phyloP scores from a whole-genome alignment of 2,113 vertebrate genomes.

The Mormoops blainvillei region DNA sequence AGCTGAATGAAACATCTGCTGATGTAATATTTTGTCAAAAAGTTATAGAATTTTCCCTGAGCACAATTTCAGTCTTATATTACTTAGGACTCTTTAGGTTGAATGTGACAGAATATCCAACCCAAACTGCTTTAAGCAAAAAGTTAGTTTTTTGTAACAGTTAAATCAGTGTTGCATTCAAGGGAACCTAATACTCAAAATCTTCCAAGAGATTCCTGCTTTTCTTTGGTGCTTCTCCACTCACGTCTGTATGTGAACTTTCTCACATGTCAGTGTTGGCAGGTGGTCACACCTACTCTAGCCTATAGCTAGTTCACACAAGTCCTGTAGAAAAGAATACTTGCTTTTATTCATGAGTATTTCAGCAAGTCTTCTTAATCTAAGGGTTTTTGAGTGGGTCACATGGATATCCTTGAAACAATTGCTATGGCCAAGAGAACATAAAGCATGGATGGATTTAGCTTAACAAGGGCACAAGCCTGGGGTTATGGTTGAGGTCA shows the following conservation, averaged over 20 bases:
- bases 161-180: not conserved
- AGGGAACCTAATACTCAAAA: not conserved
- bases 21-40: not conserved
- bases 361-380: not conserved
- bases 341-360: not conserved
- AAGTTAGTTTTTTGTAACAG: not conserved
- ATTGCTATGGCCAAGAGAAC: not conserved
- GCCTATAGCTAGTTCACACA: not conserved
- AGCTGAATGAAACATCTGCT: not conserved
- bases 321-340: not conserved
- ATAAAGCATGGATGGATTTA: not conserved
- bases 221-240: not conserved
- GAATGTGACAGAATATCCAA: not conserved
- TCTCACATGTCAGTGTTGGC: not conserved
- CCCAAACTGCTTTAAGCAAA: not conserved
- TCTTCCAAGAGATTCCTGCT: not conserved
- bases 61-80: not conserved
- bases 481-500: not conserved
- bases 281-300: not conserved
- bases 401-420: not conserved
- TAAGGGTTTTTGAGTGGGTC: not conserved
- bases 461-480: not conserved
- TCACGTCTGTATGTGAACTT: not conserved
- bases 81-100: not conserved
- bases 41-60: not conserved